Percentiles rank a stretch among this genome's conserved stretches.
Conservation (phyloP, 2,113 vertebrate species). For the Plotosus lineatus region DNA sequence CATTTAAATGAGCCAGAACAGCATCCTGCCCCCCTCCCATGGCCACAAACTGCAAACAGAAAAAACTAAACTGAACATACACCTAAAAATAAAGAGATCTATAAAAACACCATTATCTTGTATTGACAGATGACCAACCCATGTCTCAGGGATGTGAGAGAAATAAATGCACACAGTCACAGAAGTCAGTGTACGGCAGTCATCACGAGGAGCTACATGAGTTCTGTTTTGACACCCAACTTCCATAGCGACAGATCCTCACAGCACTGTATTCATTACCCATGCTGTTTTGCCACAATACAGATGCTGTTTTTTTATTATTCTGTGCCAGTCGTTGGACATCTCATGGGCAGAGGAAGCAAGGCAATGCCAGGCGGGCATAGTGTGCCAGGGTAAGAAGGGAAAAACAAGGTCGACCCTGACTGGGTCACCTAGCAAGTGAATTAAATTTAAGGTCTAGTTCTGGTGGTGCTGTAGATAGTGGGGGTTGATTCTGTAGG, state of each 20-base stretch:
- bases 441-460: slow-evolving; percentile 64
- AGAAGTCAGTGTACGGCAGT: neutral
- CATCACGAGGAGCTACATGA: neutral
- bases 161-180: neutral
- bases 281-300: slow-evolving; percentile 58
- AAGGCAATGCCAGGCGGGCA: slow-evolving; percentile 54
- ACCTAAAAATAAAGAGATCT: neutral
- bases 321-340: slow-evolving; percentile 54
- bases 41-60: neutral
- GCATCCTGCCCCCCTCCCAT: slow-evolving; percentile 39
- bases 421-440: slow-evolving; percentile 65
- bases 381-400: slow-evolving; percentile 48
- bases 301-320: slow-evolving; percentile 46
- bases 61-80: neutral
- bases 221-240: neutral
- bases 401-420: slow-evolving; percentile 58
- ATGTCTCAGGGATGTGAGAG: neutral
- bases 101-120: neutral
- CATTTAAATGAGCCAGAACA: slow-evolving; percentile 32
- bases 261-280: slow-evolving; percentile 61
- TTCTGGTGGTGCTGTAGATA: slow-evolving; percentile 44
- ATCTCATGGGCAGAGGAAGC: slow-evolving; percentile 55
- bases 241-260: slow-evolving; percentile 48
- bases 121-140: neutral
- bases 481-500: slow-evolving; percentile 60